Conservation (phyloP, 64 coral and sea anemone species). For the Montipora cactus region DNA sequence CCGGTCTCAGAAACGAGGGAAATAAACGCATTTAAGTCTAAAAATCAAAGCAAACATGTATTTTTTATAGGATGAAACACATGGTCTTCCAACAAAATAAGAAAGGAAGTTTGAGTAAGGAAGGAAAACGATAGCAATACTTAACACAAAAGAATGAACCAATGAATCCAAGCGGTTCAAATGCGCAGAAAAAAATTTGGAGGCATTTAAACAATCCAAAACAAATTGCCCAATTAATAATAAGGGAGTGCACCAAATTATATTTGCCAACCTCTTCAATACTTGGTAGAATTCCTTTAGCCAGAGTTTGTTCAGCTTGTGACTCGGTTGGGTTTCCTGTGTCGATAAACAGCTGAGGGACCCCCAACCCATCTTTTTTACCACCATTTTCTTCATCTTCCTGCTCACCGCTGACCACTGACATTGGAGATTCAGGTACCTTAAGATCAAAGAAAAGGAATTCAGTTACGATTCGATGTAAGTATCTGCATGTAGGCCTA, state of each 20-base stretch:
- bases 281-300: conserved; percentile 77
- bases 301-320: conserved; percentile 58
- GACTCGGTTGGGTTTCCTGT: conserved; percentile 68
- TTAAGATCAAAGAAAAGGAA: neutral
- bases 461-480: neutral
- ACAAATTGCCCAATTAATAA: neutral
- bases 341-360: conserved; percentile 89
- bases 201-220: too few species aligned
- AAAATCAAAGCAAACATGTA: too few species aligned
- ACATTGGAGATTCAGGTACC: conserved; percentile 78
- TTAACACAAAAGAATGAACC: too few species aligned
- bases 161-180: too few species aligned
- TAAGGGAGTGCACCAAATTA: neutral
- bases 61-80: too few species aligned
- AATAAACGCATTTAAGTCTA: too few species aligned
- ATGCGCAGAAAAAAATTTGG: too few species aligned
- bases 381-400: conserved; percentile 86
- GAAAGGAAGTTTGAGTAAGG: too few species aligned
- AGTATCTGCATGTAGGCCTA: too few species aligned
- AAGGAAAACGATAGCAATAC: too few species aligned
- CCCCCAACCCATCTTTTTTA: conserved; percentile 88
- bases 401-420: conserved; percentile 75
- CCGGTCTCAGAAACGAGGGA: too few species aligned
- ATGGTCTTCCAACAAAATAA: too few species aligned
- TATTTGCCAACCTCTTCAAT: conserved; percentile 77